Conservation (phyloP, 2,888 invertebrate species). For the Neria commutata region DNA sequence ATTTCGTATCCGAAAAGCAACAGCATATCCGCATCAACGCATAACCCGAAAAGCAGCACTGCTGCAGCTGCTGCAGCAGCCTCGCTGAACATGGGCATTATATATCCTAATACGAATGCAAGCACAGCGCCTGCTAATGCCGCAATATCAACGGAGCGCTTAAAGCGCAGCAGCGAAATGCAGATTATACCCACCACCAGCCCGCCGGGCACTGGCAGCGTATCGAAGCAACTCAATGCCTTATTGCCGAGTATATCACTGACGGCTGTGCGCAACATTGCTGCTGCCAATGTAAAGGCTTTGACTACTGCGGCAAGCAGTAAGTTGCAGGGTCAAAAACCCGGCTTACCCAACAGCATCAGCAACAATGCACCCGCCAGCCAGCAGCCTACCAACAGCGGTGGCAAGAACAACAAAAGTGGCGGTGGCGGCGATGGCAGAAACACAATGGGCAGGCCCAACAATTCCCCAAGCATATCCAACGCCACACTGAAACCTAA, state of each 20-base stretch:
- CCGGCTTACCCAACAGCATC: conserved; percentile 7
- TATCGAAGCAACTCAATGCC: conserved; percentile 50
- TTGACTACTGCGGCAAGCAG: background rate
- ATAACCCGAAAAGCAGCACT: no score
- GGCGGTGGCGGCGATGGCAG: background rate
- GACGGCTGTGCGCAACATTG: conserved; percentile 45
- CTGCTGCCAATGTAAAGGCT: background rate
- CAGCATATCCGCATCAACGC: conserved; percentile 11
- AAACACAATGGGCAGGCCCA: no score
- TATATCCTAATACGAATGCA: conserved; percentile 31
- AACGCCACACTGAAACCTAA: no score
- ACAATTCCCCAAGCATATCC: no score
- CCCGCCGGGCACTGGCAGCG: conserved; percentile 47
- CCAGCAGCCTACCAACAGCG: background rate
- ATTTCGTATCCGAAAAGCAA: conserved; percentile 14
- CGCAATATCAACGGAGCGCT: no score
- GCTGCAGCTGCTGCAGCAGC: conserved; percentile 16
- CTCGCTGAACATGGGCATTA: conserved; percentile 37
- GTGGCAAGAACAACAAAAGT: background rate
- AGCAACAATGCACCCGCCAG: conserved; percentile 4
- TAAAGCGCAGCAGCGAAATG: conserved; percentile 45
- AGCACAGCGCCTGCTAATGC: conserved; percentile 27
- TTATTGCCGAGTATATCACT: conserved; percentile 53
- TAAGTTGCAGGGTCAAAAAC: background rate
- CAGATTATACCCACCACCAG: conserved; percentile 54